Base-by-base conservation (phyloP, 2,113 vertebrate species). In the Peucedramus taeniatus region DNA sequence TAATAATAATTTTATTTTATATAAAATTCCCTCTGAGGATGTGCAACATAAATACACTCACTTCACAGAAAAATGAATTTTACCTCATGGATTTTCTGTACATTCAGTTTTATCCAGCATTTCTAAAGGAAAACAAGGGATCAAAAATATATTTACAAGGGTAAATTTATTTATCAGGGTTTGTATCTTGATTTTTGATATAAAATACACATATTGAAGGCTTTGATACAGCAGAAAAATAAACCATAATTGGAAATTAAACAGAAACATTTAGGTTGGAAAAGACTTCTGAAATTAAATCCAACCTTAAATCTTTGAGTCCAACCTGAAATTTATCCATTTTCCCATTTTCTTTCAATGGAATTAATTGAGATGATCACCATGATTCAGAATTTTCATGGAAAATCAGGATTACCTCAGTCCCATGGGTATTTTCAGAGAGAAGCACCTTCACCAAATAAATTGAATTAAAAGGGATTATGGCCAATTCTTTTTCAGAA, bases 31-130 rank as follows among this genome's bases (percentile, higher is more conserved):
- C 33, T 50, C 44, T 21, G 72, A 60, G 63, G 54, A 80, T 7
- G 51, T 81, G 69, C 56, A 74, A 61, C 13, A 64, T 1, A n/a
- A 27, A 66, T 3, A 37, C 35, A 49, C 57, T 86, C 30, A 74
- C 77, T 94, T 61, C 84, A 79, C 78, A 83, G 70, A 23, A 83
- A 94, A 82, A 68, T 37, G 20, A 57, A 66, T 82, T 59, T 53
- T 11, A 56, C 47, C 51, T 51, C 30, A 17, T 1, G 13, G 7
- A 11, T 71, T 82, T 71, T 10, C 31, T 2, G 2, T 13, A 30
- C 84, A 87, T 17, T 20, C 15, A 7, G 64, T 64, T 64, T 77
- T 15, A 56, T 10, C 23, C 1, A 50, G 56, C 28, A 11, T 66
- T 89, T 75, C 49, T 22, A 24, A 56, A 49, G 69, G 26, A 31